Base-by-base conservation (phyloP, 2,113 vertebrate species). In the Pholis gunnellus region DNA sequence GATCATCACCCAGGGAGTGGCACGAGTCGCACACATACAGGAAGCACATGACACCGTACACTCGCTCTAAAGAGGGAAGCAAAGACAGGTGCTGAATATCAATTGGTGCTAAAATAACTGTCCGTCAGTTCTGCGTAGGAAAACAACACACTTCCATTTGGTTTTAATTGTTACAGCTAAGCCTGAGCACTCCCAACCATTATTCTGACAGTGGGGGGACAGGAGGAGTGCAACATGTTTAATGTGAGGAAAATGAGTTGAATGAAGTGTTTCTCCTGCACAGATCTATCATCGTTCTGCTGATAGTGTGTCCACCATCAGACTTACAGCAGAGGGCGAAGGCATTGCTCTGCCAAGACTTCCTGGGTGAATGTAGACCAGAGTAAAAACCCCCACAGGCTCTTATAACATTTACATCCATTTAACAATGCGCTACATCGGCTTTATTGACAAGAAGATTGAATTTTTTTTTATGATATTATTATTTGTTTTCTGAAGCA, bases 1-100 rank as follows among this genome's bases (percentile, higher is more conserved):
- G 85, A 90, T 90, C 88, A 88, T 88, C 91, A 83, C 61, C 42
- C n/a, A 89, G 77, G 68, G 87, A 89, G 86, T 74, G 75, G 85
- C 72, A 70, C 52, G 71, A 78, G 74, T 42, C 83, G 60, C 84
- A 60, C 76, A 42, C 79, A 46, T 38, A 73, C 70, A 67, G 25
- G 25, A 50, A 10, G 72, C 75, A 69, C 52, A 82, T 38, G 42
- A 82, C 61, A 79, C 64, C 69, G 48, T 17, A 57, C 79, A 79
- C 29, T 74, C 42, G 57, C 67, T 74, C 61, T 67, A 50, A 59
- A 72, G 29, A 34, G 40, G 38, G 72, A 14, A 42, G 38, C 10
- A 34, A 34, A 57, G 70, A 64, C 56, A 82, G 81, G 75, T 78
- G 79, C 77, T 77, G 85, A 83, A 85, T 77, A 75, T 75, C 82